Evolutionary conservation across 2,888 invertebrate species (phyloP).

Genomic region (Parthenolecanium corni): DNA sequence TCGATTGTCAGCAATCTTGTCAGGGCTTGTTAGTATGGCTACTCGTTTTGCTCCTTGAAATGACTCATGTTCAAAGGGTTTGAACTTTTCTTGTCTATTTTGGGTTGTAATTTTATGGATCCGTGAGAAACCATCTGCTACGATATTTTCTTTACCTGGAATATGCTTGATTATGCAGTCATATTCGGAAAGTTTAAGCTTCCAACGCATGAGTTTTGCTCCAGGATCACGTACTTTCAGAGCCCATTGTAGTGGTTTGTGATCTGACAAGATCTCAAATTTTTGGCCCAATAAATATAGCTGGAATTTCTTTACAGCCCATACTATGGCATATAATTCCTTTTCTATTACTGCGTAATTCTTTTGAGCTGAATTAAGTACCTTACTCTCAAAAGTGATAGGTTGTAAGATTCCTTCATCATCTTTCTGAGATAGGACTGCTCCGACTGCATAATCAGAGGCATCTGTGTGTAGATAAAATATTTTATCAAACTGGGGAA

Average conservation of each 20-base stretch:
- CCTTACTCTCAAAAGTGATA: neutral
- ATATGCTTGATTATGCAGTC: neutral
- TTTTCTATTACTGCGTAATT: slow-evolving; percentile 7
- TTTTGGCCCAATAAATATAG: neutral
- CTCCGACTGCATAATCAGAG: neutral
- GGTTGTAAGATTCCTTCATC: neutral
- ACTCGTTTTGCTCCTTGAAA: too few species aligned
- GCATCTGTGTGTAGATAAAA: slow-evolving; percentile 7
- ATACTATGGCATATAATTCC: neutral
- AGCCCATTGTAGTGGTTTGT: neutral
- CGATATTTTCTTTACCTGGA: neutral
- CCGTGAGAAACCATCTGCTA: neutral
- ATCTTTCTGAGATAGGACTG: neutral
- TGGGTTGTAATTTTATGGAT: neutral
- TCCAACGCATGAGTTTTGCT: neutral
- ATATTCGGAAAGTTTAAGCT: neutral
- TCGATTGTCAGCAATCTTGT: too few species aligned
- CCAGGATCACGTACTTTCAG: neutral
- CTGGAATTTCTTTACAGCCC: neutral
- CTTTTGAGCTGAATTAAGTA: neutral
- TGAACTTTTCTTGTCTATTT: neutral
- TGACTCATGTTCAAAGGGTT: too few species aligned
- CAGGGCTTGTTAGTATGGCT: too few species aligned
- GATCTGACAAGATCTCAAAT: slow-evolving; percentile 1
- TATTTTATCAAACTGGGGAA: neutral